Percentiles rank a stretch among this genome's conserved stretches.
phyloP scores from a whole-genome alignment of 2,797 vertebrate genomes.

The Enteromius unitaeniatus region DNA sequence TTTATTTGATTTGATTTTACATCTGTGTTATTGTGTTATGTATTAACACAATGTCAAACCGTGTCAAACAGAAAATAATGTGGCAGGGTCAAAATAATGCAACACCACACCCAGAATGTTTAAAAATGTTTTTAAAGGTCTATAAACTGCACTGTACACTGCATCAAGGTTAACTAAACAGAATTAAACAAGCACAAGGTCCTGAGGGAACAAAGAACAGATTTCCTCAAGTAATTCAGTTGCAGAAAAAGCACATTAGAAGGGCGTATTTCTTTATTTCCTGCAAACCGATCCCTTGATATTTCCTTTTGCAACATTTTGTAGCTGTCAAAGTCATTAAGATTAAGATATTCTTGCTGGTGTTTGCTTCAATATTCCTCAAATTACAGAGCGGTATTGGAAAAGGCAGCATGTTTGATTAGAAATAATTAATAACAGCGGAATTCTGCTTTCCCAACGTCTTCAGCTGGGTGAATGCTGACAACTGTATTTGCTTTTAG shows the following conservation, averaged over 20 bases:
- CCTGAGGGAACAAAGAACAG: slow-evolving; percentile 10
- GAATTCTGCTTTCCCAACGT: slow-evolving; percentile 34
- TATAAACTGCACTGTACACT: neutral
- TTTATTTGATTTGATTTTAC: neutral
- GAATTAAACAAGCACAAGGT: slow-evolving; percentile 8
- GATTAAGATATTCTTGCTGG: slow-evolving; percentile 33
- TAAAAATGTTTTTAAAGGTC: neutral
- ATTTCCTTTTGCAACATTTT: slow-evolving; percentile 45
- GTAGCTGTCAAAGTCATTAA: slow-evolving; percentile 31
- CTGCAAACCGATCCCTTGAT: slow-evolving; percentile 24
- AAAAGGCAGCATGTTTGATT: slow-evolving; percentile 47
- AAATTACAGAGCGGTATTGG: slow-evolving; percentile 43
- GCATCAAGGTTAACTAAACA: neutral
- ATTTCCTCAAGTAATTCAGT: slow-evolving; percentile 24
- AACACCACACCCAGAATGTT: neutral
- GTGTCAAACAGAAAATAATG: neutral
- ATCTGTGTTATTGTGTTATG: neutral
- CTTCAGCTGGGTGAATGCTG: slow-evolving; percentile 24
- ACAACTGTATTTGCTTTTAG: slow-evolving; percentile 40
- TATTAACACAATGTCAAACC: neutral
- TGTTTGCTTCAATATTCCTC: slow-evolving; percentile 54
- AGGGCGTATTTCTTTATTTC: slow-evolving; percentile 11
- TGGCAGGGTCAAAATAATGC: neutral
- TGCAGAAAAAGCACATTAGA: slow-evolving; percentile 17
- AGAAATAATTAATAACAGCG: slow-evolving; percentile 56